Evolutionary conservation across 2,888 invertebrate genomes (phyloP), one percentile per base, ranked within the genome.

Genomic region (Ecdyonurus torrentis): DNA sequence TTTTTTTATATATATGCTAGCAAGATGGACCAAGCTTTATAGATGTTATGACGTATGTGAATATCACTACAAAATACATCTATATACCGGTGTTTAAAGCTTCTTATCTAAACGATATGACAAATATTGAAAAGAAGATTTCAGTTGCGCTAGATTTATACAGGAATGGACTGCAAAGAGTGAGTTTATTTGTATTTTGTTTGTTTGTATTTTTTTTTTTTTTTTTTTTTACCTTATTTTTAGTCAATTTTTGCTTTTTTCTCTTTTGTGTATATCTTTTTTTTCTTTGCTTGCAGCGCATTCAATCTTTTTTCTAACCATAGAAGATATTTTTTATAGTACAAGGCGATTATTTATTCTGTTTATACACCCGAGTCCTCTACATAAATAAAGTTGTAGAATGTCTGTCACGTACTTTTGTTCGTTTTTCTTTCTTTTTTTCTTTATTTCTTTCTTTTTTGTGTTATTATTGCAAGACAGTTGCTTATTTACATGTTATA

Each of bases 101-200:
- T 69, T 78, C 80, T 67, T 80, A 85, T 58, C 85, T 83, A 68
- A 87, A 86, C 68, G 84, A 87, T 69, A 84, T 85, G 66, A 82
- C 83, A 0, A 80, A 81, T 1, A 73, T 77, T 0, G 85, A 86
- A 67, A 87, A 84, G 66, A 74, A 77, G 1, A 70, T 89, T 0
- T 83, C 83, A 25, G 79, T 86, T 1, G 81, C 81, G 15, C 79
- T 87, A 58, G 80, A 81, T 61, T 15, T 37, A 15, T 37, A 37
- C 37, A 37, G 37, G 15, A 5, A 5, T 37, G 37, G 15, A 15
- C 37, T 37, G 37, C 37, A 37, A 37, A 37, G 37, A 15, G 37
- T 37, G 15, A 37, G 37, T 10, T 37, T 37, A 37, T 10, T 15
- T 37, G 37, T 15, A 37, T 10, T 10, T 10, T 37, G 15, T 37